A percentile compares a stretch with the other conserved stretches of the same genome.
Evolutionary conservation across 1,140 invertebrate genomes (phyloP).

Genomic region (Caenorhabditis tropicalis): DNA sequence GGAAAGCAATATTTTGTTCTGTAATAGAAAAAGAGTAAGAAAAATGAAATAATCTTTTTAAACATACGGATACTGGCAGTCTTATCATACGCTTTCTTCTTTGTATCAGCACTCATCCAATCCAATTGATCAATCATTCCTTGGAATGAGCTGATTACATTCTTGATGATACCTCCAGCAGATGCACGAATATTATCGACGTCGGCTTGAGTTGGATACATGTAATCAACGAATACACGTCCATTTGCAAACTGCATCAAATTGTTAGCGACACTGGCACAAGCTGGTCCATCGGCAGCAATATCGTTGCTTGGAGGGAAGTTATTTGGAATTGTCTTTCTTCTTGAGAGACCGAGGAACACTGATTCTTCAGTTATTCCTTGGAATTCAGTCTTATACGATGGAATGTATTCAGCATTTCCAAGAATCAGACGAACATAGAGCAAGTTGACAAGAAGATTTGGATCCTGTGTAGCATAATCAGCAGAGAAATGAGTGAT

Average conservation of each 20-base stretch:
- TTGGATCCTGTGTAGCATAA: background rate
- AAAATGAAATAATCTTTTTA: background rate
- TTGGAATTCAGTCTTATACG: background rate
- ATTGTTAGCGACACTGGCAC: slow-evolving; percentile 45
- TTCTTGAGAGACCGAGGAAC: slow-evolving; percentile 32
- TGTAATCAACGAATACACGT: slow-evolving; percentile 55
- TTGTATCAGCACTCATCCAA: slow-evolving; percentile 53
- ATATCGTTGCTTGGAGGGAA: slow-evolving; percentile 24
- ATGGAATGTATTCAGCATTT: slow-evolving; percentile 46
- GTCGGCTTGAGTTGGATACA: slow-evolving; percentile 44
- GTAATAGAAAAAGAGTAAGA: background rate
- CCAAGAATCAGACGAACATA: slow-evolving; percentile 46
- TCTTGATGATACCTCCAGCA: slow-evolving; percentile 54
- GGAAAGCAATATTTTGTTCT: slow-evolving; percentile 59
- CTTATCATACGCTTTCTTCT: slow-evolving; percentile 55
- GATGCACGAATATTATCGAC: slow-evolving; percentile 11
- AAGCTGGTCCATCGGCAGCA: background rate
- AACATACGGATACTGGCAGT: slow-evolving; percentile 47
- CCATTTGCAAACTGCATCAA: slow-evolving; percentile 54
- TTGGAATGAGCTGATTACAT: slow-evolving; percentile 56
- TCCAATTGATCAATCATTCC: slow-evolving; percentile 57
- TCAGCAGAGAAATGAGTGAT: background rate
- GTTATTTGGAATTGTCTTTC: slow-evolving; percentile 8
- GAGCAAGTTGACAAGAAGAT: slow-evolving; percentile 57
- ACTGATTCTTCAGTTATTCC: background rate